Evolutionary conservation across 2,888 invertebrate species (phyloP), one percentile per base, ranked within the genome.

Genomic region (Pammene fasciana): DNA sequence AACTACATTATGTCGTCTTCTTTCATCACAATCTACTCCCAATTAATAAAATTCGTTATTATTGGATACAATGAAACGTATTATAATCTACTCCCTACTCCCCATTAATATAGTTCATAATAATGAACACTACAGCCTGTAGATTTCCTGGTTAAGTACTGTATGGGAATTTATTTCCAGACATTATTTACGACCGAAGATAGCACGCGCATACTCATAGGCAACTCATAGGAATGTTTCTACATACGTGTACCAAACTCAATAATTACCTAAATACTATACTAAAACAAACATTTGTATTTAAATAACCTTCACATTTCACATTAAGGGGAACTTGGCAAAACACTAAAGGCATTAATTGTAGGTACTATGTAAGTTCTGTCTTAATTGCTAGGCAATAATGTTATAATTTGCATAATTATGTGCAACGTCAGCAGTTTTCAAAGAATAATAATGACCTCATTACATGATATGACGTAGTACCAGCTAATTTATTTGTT

Each of bases 161-260:
- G n/a, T 26, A 18, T 18, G 26, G 54, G 14, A 55, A 55, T 36
- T 13, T 55, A 55, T 46, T 65, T 26, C 55, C 45, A 55, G 36
- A 55, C 36, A 38, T 36, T 65, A 65, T 55, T 55, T 65, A 65
- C 65, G 46, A 55, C 36, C 36, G 36, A 38, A 65, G 55, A 65
- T 46, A 56, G 46, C 56, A 45, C 46, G 45, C 1, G 36, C 26
- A 26, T 4, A 16, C 34, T 36, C 43, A 55, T 46, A 56, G 45
- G 46, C 1, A 45, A 16, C 34, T 36, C 43, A 55, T 46, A 56
- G 45, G 36, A 56, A 60, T 60, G 36, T 48, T 55, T 36, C 16
- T n/a, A 36, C n/a, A 9, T 11, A 5, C 14, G 14, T 10, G 6
- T 56, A 16, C 16, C 56, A 56, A 41, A 18, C 11, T 26, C 7